Conservation (phyloP, 2,113 vertebrate genomes). For the Petaurus breviceps region DNA sequence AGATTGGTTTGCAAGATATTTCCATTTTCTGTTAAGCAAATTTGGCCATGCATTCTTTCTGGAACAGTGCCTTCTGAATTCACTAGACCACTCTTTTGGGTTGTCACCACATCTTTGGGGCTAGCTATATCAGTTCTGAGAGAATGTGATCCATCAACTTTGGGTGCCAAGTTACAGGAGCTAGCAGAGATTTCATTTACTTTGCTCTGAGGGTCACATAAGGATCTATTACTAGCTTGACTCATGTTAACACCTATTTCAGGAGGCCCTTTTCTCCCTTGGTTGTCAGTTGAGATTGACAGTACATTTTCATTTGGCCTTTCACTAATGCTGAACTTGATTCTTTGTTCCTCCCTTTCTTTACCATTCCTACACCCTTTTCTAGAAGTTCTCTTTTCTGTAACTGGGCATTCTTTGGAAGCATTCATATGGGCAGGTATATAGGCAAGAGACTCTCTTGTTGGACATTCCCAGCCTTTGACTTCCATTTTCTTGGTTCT, state of each 20-base stretch:
- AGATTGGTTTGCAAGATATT: conserved; percentile 45
- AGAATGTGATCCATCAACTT: background rate
- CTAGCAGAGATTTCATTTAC: background rate
- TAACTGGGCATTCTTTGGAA: conserved; percentile 36
- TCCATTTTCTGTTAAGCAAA: conserved; percentile 54
- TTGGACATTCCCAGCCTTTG: conserved; percentile 69
- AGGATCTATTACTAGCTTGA: conserved; percentile 1
- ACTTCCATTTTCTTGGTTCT: conserved; percentile 65
- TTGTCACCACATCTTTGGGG: conserved; percentile 35
- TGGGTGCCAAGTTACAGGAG: background rate
- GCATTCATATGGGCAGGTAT: conserved; percentile 45
- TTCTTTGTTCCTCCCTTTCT: conserved; percentile 72
- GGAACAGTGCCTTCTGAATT: background rate
- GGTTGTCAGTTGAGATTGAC: conserved; percentile 45
- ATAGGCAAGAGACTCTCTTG: conserved; percentile 61
- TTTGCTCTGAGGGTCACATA: background rate
- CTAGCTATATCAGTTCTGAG: conserved; percentile 21
- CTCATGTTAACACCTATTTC: conserved; percentile 23
- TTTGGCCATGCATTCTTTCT: conserved; percentile 14
- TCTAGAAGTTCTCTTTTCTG: conserved; percentile 60
- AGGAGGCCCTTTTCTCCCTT: background rate
- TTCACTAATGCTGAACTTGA: conserved; percentile 56
- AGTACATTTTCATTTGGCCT: conserved; percentile 22
- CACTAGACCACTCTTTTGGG: background rate
- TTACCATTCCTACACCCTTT: conserved; percentile 43